phyloP scores from a whole-genome alignment of 2,888 invertebrate species.

The Drosophila setosimentum region DNA sequence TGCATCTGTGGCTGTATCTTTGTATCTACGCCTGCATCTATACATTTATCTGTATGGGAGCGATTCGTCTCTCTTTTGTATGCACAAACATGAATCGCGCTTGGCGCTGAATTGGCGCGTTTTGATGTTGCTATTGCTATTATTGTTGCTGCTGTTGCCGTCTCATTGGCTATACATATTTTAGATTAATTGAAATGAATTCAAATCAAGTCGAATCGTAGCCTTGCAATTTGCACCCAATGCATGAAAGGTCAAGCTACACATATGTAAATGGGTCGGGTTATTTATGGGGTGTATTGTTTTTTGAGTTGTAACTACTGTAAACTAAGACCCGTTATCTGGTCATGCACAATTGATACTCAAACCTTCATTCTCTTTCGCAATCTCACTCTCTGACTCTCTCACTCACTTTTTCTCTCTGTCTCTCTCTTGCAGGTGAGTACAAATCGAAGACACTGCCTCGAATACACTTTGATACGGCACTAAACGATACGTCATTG shows the following conservation, averaged over 20 bases:
- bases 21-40: conserved; percentile 17
- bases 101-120: conserved; percentile 59
- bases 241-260: conserved; percentile 59
- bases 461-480: conserved; percentile 85
- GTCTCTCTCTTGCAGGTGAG: conserved; percentile 84
- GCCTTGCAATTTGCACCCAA: conserved; percentile 20
- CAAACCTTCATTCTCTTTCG: conserved; percentile 13
- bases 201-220: conserved; percentile 55
- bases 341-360: conserved; percentile 27
- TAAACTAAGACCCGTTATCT: conserved; percentile 23
- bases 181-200: conserved; percentile 77
- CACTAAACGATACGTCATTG: conserved; percentile 82
- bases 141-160: conserved; percentile 1
- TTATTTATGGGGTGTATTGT: conserved; percentile 9
- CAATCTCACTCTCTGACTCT: conserved; percentile 3
- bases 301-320: conserved; percentile 7
- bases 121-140: conserved; percentile 24
- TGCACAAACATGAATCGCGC: conserved; percentile 31
- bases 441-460: conserved; percentile 86
- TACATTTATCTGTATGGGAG: conserved; percentile 12
- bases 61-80: conserved; percentile 16
- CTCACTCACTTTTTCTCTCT: conserved; percentile 32
- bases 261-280: conserved; percentile 67
- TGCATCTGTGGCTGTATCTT: conserved; percentile 4
- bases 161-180: conserved; percentile 52